phyloP scores from a whole-genome alignment of 2,888 invertebrate genomes.

The Synergus laeviventris region DNA sequence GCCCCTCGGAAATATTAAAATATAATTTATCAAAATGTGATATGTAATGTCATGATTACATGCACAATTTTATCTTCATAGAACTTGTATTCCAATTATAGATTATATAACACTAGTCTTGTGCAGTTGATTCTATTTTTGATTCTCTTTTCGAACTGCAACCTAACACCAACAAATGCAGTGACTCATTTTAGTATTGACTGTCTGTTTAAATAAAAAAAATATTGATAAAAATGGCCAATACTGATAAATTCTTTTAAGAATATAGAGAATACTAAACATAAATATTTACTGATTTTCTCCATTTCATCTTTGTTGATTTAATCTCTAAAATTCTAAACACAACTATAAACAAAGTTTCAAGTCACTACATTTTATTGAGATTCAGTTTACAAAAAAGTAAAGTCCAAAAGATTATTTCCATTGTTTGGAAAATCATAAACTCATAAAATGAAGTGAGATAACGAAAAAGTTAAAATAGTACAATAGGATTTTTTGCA shows the following conservation, averaged over 20 bases:
- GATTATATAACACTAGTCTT: slow-evolving; percentile 67
- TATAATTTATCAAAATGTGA: neutral
- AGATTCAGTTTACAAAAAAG: too few relatives aligned
- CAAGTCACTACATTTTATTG: too few relatives aligned
- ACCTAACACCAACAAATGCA: slow-evolving; percentile 53
- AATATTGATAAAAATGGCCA: neutral
- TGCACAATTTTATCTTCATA: slow-evolving; percentile 16
- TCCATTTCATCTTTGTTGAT: too few relatives aligned
- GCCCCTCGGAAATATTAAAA: neutral
- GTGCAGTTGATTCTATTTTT: slow-evolving; percentile 69
- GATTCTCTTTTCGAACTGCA: slow-evolving; percentile 59
- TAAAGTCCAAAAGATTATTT: too few relatives aligned
- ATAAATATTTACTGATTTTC: too few relatives aligned
- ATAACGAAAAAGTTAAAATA: too few relatives aligned
- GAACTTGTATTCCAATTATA: slow-evolving; percentile 57
- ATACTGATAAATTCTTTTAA: neutral
- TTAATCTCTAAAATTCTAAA: too few relatives aligned
- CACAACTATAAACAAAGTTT: too few relatives aligned
- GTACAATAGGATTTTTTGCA: slow-evolving; percentile 41
- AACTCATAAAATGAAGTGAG: slow-evolving; percentile 1
- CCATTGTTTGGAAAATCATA: too few relatives aligned
- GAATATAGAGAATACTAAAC: neutral
- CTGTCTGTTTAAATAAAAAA: slow-evolving; percentile 23
- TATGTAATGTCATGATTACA: neutral
- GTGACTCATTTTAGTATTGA: slow-evolving; percentile 37